These are phyloP conservation scores for Halcyon badia DNA, from an alignment of 2,797 vertebrate genomes.

Conservation along the genomic window DNA sequence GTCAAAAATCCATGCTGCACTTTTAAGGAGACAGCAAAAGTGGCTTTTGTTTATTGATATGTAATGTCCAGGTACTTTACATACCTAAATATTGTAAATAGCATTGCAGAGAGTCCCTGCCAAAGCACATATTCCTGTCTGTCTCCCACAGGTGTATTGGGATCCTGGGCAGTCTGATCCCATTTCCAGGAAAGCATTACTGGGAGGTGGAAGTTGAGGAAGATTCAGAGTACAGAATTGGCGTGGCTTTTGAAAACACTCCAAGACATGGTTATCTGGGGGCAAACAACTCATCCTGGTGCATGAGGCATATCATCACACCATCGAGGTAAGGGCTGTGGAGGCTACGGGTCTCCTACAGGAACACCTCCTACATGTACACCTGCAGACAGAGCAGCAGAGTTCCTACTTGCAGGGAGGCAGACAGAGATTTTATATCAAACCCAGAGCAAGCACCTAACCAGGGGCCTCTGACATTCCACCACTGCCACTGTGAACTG, in stretches of 20 bases:
- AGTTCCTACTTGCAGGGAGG: not conserved
- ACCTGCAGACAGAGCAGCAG: not conserved
- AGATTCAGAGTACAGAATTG: conserved; percentile 86
- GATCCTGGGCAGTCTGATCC: conserved; percentile 89
- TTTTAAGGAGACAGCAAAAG: not conserved
- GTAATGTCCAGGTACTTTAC: not conserved
- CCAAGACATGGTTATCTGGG: conserved; percentile 88
- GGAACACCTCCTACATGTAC: not conserved
- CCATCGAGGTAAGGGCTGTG: conserved; percentile 85
- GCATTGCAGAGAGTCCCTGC: not conserved
- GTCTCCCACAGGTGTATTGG: conserved; percentile 87
- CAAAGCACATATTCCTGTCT: not conserved
- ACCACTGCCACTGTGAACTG: accelerated
- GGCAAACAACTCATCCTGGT: conserved; percentile 89
- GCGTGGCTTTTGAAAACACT: conserved; percentile 89
- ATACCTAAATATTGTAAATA: not conserved
- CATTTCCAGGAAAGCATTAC: conserved; percentile 89
- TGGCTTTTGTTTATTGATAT: not conserved
- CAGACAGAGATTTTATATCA: not conserved
- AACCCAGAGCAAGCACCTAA: not conserved
- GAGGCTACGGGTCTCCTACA: not conserved
- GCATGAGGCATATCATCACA: conserved; percentile 90
- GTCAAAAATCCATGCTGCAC: not conserved
- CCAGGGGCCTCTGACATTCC: not conserved
- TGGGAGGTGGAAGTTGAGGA: conserved; percentile 93